Evolutionary conservation across 2,113 vertebrate genomes (phyloP).

Genomic region (Stegostoma tigrinum): DNA sequence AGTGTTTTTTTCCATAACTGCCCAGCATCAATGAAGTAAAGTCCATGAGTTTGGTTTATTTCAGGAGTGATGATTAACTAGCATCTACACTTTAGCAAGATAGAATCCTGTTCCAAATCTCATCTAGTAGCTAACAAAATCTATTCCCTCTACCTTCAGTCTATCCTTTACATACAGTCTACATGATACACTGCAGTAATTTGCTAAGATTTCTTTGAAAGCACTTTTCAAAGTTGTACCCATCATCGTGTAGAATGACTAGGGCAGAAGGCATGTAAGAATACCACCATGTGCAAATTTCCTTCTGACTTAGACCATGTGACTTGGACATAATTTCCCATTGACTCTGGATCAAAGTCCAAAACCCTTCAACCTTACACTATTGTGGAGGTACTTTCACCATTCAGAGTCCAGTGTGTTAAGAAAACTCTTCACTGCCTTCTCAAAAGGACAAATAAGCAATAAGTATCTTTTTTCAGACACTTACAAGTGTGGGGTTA

Average conservation of each 20-base stretch:
- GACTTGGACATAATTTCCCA: background rate
- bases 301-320: background rate
- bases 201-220: background rate
- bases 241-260: background rate
- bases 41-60: background rate
- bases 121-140: background rate
- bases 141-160: background rate
- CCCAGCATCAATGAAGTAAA: background rate
- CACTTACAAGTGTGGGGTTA: no score
- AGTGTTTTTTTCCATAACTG: background rate
- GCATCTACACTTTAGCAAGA: background rate
- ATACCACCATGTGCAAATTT: background rate
- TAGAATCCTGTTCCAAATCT: no score
- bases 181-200: background rate
- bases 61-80: background rate
- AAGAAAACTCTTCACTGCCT: background rate
- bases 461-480: background rate
- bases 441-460: background rate
- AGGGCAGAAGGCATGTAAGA: background rate
- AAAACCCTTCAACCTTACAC: background rate
- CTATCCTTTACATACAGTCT: background rate
- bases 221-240: background rate
- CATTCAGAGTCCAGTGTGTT: background rate
- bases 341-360: background rate
- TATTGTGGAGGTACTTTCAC: background rate